Conservation (phyloP, 2,888 invertebrate genomes). For the Liodrosophila aerea region DNA sequence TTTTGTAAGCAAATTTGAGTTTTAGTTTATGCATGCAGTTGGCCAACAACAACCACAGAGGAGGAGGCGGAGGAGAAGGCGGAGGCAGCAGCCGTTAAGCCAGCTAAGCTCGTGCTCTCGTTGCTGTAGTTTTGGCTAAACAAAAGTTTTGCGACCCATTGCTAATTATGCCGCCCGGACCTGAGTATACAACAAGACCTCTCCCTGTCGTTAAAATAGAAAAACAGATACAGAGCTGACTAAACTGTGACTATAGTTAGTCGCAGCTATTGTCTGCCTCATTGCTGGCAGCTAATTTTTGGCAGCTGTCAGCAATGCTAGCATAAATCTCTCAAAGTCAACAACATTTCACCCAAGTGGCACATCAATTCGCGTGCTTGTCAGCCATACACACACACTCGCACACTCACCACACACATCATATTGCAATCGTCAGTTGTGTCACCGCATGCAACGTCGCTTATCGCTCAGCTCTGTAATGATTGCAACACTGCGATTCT, state of each 20-base stretch:
- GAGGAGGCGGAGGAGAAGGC: neutral
- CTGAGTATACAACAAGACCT: too few relatives aligned
- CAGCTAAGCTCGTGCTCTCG: slow-evolving; percentile 39
- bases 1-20: slow-evolving; percentile 63
- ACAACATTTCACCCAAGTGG: slow-evolving; percentile 67
- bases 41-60: slow-evolving; percentile 31
- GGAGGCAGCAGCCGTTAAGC: slow-evolving; percentile 38
- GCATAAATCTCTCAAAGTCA: slow-evolving; percentile 75
- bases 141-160: slow-evolving; percentile 46
- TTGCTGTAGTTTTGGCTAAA: slow-evolving; percentile 14
- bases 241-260: neutral
- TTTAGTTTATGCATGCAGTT: slow-evolving; percentile 62
- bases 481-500: slow-evolving; percentile 53
- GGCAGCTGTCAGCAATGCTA: slow-evolving; percentile 62
- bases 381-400: slow-evolving; percentile 38
- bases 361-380: slow-evolving; percentile 75
- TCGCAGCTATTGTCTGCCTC: neutral
- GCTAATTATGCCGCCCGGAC: slow-evolving; percentile 66
- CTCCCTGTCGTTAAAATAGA: neutral
- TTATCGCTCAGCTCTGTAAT: slow-evolving; percentile 76
- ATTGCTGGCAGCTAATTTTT: slow-evolving; percentile 62
- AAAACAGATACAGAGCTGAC: neutral
- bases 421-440: slow-evolving; percentile 73
- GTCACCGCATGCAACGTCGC: slow-evolving; percentile 75
- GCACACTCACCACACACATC: slow-evolving; percentile 51